phyloP scores from a whole-genome alignment of 2,797 vertebrate genomes.

The Scleropages formosus region DNA sequence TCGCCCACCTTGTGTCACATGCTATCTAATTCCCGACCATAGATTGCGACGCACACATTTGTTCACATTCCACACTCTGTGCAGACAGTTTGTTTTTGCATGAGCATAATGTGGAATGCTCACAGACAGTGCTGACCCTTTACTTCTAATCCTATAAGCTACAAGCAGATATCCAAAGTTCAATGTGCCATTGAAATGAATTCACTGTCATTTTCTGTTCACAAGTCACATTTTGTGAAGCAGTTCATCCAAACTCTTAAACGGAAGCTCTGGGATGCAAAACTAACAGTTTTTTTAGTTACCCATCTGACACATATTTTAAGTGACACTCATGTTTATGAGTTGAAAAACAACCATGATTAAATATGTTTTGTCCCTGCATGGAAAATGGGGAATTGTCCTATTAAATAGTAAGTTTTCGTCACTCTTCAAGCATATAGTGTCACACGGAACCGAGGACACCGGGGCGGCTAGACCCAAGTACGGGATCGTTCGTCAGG shows the following conservation, averaged over 20 bases:
- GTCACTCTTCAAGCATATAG: too few species aligned
- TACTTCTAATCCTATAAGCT: neutral
- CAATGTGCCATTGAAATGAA: conserved; percentile 15
- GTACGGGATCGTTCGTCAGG: too few species aligned
- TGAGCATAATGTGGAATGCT: neutral
- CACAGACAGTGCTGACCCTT: conserved; percentile 19
- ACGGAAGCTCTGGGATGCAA: neutral
- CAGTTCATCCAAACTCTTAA: conserved; percentile 8
- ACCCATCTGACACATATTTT: too few species aligned
- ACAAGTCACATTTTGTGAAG: conserved; percentile 2
- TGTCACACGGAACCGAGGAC: too few species aligned
- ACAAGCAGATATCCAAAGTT: conserved; percentile 2
- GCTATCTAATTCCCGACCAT: neutral
- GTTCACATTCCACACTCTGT: neutral
- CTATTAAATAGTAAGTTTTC: too few species aligned
- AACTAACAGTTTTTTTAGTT: too few species aligned
- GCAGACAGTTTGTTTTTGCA: neutral
- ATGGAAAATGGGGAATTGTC: too few species aligned
- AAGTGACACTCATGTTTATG: too few species aligned
- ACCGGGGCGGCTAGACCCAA: too few species aligned
- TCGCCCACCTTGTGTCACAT: neutral
- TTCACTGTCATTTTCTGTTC: conserved; percentile 6
- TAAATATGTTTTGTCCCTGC: too few species aligned
- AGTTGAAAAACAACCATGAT: too few species aligned
- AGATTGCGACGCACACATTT: neutral